Evolutionary conservation across 2,888 invertebrate species (phyloP), one percentile per base, ranked within the genome.

Genomic region (Allolobophora icterica): DNA sequence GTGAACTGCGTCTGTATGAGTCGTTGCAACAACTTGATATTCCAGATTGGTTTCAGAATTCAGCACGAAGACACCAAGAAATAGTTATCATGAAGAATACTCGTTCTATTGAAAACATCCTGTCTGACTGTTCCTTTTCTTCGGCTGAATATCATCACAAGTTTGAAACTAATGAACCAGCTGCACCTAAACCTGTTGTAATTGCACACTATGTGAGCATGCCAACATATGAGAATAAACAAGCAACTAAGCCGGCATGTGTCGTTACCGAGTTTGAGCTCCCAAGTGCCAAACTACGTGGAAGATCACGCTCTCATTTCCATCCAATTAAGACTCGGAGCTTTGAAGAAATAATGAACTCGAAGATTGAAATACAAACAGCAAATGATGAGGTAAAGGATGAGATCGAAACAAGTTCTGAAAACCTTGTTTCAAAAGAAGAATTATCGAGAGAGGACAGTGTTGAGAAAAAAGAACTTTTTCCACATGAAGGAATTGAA

Each of bases 11-110:
- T 93, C 98, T 99, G 92, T 98, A 98, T 96, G 97, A 98, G 94
- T 98, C 98, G 91, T 96, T 99, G 94, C 98, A 98, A 96, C 97
- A 98, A 95, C 97, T 99, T 94, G 98, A 98, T 96, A 97, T 99
- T 93, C 99, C 99, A 92, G 98, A 98, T 95, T 99, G 99, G 99
- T 98, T 97, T 96, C 97, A 97, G 95, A 97, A 94, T 91, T 95
- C 95, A 24, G 83, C 89, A 19, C 89, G 92, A 8, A 52, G 83
- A 19, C 84, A 90, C 42, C 90, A 91, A 84, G 89, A 91, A 58
- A 90, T 92, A 30, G 91, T 92, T 19, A 83, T 90, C 35, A 91
- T 92, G 38, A 90, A 91, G 40, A 92, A 92, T 83, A 87, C 92
- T 34, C 42, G 90, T n/a, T 90, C 91, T n/a, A 90, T 83, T 83